Evolutionary conservation across 2,797 vertebrate species (phyloP).

Genomic region (Bradypodion pumilum): DNA sequence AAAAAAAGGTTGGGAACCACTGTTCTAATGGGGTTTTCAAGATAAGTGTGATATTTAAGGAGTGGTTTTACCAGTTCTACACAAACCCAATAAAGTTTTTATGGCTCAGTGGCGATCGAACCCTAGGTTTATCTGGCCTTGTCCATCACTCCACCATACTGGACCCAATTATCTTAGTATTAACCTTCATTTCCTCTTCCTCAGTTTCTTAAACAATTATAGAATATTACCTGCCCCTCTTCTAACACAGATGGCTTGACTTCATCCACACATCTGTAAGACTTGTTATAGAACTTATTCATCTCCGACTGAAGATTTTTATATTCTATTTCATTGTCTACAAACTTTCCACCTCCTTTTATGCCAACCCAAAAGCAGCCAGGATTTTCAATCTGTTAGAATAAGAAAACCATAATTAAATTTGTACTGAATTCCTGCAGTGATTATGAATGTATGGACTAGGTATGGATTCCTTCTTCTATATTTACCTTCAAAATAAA

Average conservation of each 20-base stretch:
- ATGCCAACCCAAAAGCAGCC: conserved; percentile 77
- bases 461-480: neutral
- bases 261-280: conserved; percentile 41
- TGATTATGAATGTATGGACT: neutral
- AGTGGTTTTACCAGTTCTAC: too few relatives aligned
- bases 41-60: too few relatives aligned
- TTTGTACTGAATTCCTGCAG: neutral
- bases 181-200: neutral
- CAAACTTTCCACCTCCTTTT: conserved; percentile 54
- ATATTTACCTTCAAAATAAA: conserved; percentile 58
- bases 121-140: neutral
- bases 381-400: conserved; percentile 75
- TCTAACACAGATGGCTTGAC: conserved; percentile 65
- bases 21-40: too few relatives aligned
- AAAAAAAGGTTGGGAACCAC: too few relatives aligned
- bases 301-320: conserved; percentile 72
- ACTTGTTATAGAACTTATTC: conserved; percentile 70
- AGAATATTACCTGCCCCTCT: conserved; percentile 75
- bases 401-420: conserved; percentile 33
- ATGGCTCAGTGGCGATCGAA: too few relatives aligned
- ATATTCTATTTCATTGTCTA: conserved; percentile 66
- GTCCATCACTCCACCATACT: neutral
- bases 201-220: neutral
- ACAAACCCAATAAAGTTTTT: neutral
- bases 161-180: neutral